A percentile compares a stretch with the other conserved stretches of the same genome.
Conservation (phyloP, 2,797 vertebrate genomes). For the Poecile montanus region DNA sequence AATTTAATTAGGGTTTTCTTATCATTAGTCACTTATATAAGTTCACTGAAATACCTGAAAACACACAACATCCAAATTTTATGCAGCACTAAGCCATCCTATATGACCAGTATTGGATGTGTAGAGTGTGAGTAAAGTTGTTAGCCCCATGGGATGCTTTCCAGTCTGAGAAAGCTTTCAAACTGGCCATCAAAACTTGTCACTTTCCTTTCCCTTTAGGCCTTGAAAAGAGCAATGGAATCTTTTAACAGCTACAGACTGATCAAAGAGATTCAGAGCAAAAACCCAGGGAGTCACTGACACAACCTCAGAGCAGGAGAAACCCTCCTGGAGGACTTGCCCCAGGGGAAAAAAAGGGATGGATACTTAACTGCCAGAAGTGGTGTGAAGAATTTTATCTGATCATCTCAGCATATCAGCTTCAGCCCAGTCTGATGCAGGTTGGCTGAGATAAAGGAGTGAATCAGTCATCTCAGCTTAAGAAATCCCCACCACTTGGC, state of each 20-base stretch:
- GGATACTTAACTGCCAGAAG: not conserved
- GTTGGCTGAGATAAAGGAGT: not conserved
- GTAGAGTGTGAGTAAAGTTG: not conserved
- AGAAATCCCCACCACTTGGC: constrained; percentile 30
- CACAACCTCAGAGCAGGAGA: not conserved
- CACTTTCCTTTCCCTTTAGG: constrained; percentile 7
- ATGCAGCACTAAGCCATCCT: not conserved
- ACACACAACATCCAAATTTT: not conserved
- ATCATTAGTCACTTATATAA: not conserved
- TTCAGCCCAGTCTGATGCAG: not conserved
- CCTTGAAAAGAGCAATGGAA: constrained; percentile 3
- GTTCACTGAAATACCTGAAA: not conserved
- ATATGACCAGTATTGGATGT: not conserved
- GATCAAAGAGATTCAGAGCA: not conserved
- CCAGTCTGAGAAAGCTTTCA: not conserved
- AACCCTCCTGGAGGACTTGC: not conserved
- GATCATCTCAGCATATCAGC: constrained; percentile 1
- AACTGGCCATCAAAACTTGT: not conserved
- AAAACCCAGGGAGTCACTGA: not conserved
- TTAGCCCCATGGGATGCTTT: not conserved
- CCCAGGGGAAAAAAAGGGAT: not conserved
- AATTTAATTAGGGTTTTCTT: constrained; percentile 4
- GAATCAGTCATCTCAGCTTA: constrained; percentile 18
- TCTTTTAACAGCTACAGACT: not conserved
- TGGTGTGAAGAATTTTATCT: constrained; percentile 49